Evolutionary conservation across 1,140 invertebrate genomes (phyloP), one percentile per base, ranked within the genome.

Genomic region (Diorhabda carinulata): DNA sequence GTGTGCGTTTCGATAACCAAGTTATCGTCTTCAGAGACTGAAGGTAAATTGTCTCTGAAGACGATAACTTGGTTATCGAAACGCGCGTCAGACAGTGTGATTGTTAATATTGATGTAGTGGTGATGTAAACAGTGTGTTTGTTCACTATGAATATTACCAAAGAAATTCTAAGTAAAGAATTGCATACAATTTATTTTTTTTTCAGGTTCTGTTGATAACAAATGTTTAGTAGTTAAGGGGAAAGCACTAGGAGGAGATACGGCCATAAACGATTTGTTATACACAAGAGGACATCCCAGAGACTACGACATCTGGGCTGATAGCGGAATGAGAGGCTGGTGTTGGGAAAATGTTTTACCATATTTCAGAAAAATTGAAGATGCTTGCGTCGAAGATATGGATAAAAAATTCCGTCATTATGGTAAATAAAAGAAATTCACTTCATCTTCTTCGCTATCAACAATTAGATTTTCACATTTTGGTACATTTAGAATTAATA

Each of bases 201-300:
- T 52, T 52, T 52, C 3, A 52, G 47, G 47, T 3, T 52, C 47
- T 3, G 47, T 71, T n/a, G 71, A 75, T 44, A 62, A 72, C 10
- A 66, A 79, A 47, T 90, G 88, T 71, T 84, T 82, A 47, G 83
- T 87, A 80, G 86, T 87, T 0, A 80, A 85, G 57, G 89, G 88
- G 2, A 88, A 85, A 74, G 86, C 85, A 0, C 74, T 92, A 3
- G 93, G 93, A 2, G 93, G 93, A 2, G 87, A 89, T 2, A 92
- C 90, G 10, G 88, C 91, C 3, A 87, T 96, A 43, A 96, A 96
- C 77, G 92, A 90, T 59, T 94, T 96, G 92, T 87, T 94, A 25
- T 96, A 95, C 80, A 90, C 93, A 2, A 83, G 94, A 45, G 94
- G 94, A 0, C 88, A 93, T 81, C 84, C 84, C 2, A 74, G 75